Evolutionary conservation across 2,888 invertebrate genomes (phyloP).

Genomic region (Dasysyrphus tricinctus): DNA sequence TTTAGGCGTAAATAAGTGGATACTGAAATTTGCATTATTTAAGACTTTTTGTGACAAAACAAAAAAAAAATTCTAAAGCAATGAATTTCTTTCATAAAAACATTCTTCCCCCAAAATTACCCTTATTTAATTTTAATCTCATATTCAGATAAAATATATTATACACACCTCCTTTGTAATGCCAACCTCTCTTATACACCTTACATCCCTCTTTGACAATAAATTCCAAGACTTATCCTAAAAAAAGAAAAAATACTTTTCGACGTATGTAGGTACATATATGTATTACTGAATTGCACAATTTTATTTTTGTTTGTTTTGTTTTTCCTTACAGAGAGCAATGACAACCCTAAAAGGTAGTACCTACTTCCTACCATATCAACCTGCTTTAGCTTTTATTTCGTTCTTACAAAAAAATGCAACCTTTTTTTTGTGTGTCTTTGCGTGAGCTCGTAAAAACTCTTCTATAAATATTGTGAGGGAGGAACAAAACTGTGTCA

Average conservation of each 20-base stretch:
- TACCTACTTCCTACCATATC: background rate
- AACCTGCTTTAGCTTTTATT: constrained; percentile 13
- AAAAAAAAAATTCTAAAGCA: background rate
- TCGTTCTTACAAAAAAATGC: background rate
- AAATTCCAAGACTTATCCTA: constrained; percentile 16
- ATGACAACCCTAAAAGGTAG: background rate
- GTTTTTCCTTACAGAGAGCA: background rate
- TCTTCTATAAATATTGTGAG: background rate
- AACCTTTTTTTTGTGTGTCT: constrained; percentile 4
- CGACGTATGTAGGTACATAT: background rate
- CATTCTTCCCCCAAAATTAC: constrained; percentile 45
- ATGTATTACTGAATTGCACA: constrained; percentile 3
- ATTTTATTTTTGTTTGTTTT: background rate
- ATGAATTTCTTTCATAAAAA: constrained; percentile 23
- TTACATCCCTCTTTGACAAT: background rate
- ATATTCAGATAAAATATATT: constrained; percentile 38
- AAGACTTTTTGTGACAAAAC: background rate
- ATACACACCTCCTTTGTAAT: constrained; percentile 38
- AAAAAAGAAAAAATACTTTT: background rate
- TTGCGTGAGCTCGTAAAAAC: constrained; percentile 47
- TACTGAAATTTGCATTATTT: constrained; percentile 24
- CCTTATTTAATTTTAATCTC: constrained; percentile 60
- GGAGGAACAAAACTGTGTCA: constrained; percentile 44
- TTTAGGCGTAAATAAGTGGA: background rate
- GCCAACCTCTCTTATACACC: background rate